phyloP scores from a whole-genome alignment of 2,113 vertebrate genomes.

The Lycaon pictus region DNA sequence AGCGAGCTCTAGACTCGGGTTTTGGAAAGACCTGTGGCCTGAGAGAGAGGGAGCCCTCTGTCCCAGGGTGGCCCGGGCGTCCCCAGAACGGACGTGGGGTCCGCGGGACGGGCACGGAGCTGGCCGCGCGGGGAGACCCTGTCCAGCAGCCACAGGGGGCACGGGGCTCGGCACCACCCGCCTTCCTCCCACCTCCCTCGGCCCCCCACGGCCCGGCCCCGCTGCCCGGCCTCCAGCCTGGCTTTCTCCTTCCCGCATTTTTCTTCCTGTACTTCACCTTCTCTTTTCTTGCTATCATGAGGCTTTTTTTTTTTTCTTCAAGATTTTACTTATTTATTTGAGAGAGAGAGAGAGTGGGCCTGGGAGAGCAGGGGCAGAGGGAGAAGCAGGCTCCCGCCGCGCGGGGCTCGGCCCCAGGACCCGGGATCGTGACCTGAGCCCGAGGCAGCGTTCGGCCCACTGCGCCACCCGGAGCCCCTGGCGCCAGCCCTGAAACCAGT shows the following conservation, averaged over 20 bases:
- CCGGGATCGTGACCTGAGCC: neutral
- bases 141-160: neutral
- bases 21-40: neutral
- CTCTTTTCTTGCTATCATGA: slow-evolving; percentile 75
- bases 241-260: neutral
- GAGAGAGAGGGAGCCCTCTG: neutral
- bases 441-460: neutral
- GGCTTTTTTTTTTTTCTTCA: neutral
- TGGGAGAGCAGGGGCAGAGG: neutral
- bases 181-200: too few species aligned
- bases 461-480: neutral
- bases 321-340: neutral
- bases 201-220: too few species aligned
- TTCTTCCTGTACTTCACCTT: neutral
- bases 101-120: neutral
- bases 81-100: neutral
- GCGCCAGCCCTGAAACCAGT: too few species aligned
- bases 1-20: neutral
- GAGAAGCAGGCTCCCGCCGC: neutral
- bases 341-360: neutral
- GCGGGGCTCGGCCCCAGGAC: neutral
- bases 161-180: too few species aligned
- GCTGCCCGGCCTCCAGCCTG: slow-evolving; percentile 1
- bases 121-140: neutral
- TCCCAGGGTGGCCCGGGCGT: too few species aligned